phyloP scores from a whole-genome alignment of 2,888 invertebrate species.

The Nectonema munidae region DNA sequence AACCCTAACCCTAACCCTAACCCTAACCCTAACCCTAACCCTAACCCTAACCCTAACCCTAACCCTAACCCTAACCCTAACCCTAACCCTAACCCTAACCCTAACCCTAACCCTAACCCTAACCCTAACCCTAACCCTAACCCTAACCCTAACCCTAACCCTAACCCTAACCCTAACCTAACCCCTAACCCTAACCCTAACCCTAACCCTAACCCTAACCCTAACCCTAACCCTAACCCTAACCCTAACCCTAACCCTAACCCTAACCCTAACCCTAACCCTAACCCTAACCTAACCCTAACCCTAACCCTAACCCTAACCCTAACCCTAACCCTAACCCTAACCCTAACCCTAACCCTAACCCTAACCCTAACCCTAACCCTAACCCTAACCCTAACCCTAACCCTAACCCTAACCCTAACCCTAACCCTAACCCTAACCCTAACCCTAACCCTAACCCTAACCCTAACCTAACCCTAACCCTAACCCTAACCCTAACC shows the following conservation, averaged over 20 bases:
- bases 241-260: constrained; percentile 18
- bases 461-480: constrained; percentile 16
- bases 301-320: constrained; percentile 16
- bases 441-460: constrained; percentile 14
- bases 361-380: constrained; percentile 14
- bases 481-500: constrained; percentile 16
- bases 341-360: constrained; percentile 14
- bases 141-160: constrained; percentile 2
- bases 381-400: constrained; percentile 15
- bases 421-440: constrained; percentile 14
- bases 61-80: background rate
- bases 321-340: constrained; percentile 14
- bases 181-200: constrained; percentile 15
- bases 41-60: background rate
- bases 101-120: constrained; percentile 8
- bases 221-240: constrained; percentile 17
- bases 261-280: constrained; percentile 17
- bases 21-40: too few relatives aligned
- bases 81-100: background rate
- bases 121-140: background rate
- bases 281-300: constrained; percentile 17
- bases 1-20: constrained; percentile 1
- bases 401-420: constrained; percentile 16
- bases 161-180: constrained; percentile 7
- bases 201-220: constrained; percentile 15